A percentile compares a stretch with the other conserved stretches of the same genome.
phyloP scores from a whole-genome alignment of 2,797 vertebrate species.

The Lagorchestes hirsutus region DNA sequence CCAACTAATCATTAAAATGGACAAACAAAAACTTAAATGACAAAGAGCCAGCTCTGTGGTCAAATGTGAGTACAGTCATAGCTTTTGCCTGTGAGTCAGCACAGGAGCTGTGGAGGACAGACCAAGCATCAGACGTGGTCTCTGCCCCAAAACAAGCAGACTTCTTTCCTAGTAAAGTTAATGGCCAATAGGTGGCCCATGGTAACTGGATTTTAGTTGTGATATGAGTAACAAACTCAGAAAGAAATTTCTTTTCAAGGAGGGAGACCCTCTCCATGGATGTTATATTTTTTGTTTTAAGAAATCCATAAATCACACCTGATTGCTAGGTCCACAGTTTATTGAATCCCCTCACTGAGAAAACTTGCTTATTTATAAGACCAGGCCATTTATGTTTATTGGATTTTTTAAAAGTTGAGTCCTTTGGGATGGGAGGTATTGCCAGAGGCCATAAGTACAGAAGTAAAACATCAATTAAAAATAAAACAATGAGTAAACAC shows the following conservation, averaged over 20 bases:
- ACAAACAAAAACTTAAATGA: constrained; percentile 33
- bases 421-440: background rate
- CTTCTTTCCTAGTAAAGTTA: background rate
- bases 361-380: constrained; percentile 16
- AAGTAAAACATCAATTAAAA: constrained; percentile 22
- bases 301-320: constrained; percentile 41
- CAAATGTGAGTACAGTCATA: background rate
- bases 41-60: background rate
- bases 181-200: constrained; percentile 17
- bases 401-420: constrained; percentile 9
- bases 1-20: constrained; percentile 27
- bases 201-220: constrained; percentile 29
- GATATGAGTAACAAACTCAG: constrained; percentile 16
- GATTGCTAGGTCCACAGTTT: background rate
- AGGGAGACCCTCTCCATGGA: constrained; percentile 10
- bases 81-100: background rate
- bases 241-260: background rate
- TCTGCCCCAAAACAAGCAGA: background rate
- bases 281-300: background rate
- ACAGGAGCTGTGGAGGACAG: background rate
- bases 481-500: background rate
- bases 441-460: constrained; percentile 27
- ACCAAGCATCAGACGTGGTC: constrained; percentile 28
- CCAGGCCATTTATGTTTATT: constrained; percentile 34
- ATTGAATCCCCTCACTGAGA: constrained; percentile 31